These are phyloP conservation scores for Corythaeola cristata DNA, from an alignment of 2,113 vertebrate genomes.

Conservation along the genomic window DNA sequence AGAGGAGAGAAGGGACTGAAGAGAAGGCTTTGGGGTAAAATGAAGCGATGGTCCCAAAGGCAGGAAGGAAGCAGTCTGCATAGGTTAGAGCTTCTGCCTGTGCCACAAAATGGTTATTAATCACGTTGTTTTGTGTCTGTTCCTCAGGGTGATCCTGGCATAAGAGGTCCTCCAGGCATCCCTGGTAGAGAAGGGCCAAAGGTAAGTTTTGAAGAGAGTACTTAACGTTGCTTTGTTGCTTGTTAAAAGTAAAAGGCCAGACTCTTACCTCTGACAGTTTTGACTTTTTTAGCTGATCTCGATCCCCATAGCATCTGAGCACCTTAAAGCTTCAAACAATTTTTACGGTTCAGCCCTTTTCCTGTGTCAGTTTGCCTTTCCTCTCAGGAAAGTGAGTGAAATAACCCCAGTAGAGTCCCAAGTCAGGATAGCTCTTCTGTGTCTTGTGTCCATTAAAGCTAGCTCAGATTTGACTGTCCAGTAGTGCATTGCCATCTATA, in stretches of 20 bases:
- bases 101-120: not conserved
- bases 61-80: slow-evolving; percentile 66
- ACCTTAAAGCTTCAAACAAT: not conserved
- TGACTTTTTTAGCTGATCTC: not conserved
- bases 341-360: not conserved
- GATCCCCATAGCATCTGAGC: not conserved
- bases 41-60: slow-evolving; percentile 46
- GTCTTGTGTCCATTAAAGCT: not conserved
- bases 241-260: not conserved
- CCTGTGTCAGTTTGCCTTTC: not conserved
- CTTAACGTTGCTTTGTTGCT: not conserved
- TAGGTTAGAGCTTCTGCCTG: not conserved
- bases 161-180: slow-evolving; percentile 88
- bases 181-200: slow-evolving; percentile 96
- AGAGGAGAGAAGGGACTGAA: not conserved
- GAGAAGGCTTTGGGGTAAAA: not conserved
- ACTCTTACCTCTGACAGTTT: not conserved
- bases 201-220: slow-evolving; percentile 72
- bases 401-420: not conserved
- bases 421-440: not conserved
- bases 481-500: not conserved
- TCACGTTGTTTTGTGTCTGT: not conserved
- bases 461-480: not conserved
- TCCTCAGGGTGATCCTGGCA: slow-evolving; percentile 86
- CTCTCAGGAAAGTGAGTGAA: not conserved